Evolutionary conservation across 2,797 vertebrate genomes (phyloP), one percentile per base, ranked within the genome.

Genomic region (Chanos chanos): DNA sequence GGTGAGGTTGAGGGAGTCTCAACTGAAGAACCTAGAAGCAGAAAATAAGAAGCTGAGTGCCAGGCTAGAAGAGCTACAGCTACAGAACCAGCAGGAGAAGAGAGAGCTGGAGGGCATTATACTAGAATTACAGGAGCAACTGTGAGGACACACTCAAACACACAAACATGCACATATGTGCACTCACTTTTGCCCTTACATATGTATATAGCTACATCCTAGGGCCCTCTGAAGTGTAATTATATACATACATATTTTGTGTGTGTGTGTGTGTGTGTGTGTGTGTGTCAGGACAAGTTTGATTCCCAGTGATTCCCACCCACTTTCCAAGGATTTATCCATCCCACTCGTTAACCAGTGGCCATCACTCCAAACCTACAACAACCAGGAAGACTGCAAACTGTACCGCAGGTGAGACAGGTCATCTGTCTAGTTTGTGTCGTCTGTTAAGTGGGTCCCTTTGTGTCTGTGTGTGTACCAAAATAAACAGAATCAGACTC

Each of bases 301-400:
- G 76, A 95, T 98, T 81, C 95, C 96, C 9, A 90, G 92, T 41
- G 94, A 97, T 85, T 88, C 92, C 69, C 89, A 77, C 6, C 89
- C 92, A 73, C 83, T 97, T 78, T 88, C 89, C 76, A 96, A 97
- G 81, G 91, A 97, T 75, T 85, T 95, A 70, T 87, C 91, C 21
- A 92, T 92, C 16, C 91, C 93, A 30, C 76, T 96, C 71, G 87
- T 93, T 77, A 97, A 95, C 86, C 94, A 97, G 74, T 99, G 96
- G 96, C 93, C 94, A 2, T 86, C 87, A 0, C 83, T 93, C 53
- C 90, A 94, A 59, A 83, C 89, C 8, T 93, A 94, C 81, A 92
- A 86, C 24, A 91, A 87, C 80, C 89, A 93, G 1, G 90, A 92
- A 45, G 89, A 91, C 0, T 71, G 89, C 71, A 94, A 93, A 73